phyloP scores from a whole-genome alignment of 2,888 invertebrate species.

The Noctuana brunneofusca region DNA sequence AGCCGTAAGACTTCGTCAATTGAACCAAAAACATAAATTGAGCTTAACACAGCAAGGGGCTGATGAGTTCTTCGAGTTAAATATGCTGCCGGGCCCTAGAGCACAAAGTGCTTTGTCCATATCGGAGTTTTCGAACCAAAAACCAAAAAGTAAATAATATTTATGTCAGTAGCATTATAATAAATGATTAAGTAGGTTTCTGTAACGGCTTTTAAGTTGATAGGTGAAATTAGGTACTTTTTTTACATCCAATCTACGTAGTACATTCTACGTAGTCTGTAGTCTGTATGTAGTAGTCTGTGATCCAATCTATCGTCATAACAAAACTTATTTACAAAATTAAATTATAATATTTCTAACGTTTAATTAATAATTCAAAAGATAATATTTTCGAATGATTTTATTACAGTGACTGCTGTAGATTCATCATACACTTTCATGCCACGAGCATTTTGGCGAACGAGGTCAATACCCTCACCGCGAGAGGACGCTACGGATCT shows the following conservation, averaged over 20 bases:
- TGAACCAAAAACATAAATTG: conserved; percentile 65
- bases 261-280: too few relatives aligned
- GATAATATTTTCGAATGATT: neutral
- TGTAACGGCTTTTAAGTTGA: too few relatives aligned
- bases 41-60: conserved; percentile 52
- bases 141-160: conserved; percentile 54
- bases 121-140: conserved; percentile 54
- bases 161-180: too few relatives aligned
- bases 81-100: conserved; percentile 66
- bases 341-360: too few relatives aligned
- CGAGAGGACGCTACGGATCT: conserved; percentile 52
- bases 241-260: too few relatives aligned
- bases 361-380: too few relatives aligned
- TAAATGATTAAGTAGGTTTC: too few relatives aligned
- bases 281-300: too few relatives aligned
- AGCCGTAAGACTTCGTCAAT: conserved; percentile 75
- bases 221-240: too few relatives aligned
- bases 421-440: conserved; percentile 68
- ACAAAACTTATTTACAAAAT: too few relatives aligned
- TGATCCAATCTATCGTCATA: too few relatives aligned
- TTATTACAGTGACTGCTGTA: conserved; percentile 60
- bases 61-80: conserved; percentile 71
- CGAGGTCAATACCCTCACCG: conserved; percentile 46
- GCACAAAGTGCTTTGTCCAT: conserved; percentile 61
- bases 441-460: conserved; percentile 61